Percentiles rank a stretch among this genome's conserved stretches.
Evolutionary conservation across 2,113 vertebrate species (phyloP).

Genomic region (Procavia capensis): DNA sequence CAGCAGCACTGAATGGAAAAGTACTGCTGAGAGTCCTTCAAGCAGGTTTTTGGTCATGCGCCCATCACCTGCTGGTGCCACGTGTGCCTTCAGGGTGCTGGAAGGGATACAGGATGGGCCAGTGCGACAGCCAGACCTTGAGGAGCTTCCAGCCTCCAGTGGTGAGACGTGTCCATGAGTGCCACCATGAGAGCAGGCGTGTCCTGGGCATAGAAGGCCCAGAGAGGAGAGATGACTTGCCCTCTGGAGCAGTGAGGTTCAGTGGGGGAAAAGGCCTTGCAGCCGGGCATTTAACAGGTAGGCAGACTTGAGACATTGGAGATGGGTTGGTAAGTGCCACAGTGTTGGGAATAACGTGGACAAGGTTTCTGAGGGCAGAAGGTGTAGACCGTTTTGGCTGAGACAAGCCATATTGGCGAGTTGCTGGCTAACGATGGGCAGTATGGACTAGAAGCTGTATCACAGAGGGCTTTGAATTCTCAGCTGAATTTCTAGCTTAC

Average conservation of each 20-base stretch:
- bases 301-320: background rate
- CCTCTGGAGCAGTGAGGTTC: background rate
- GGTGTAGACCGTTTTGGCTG: background rate
- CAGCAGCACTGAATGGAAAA: constrained; percentile 58
- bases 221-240: background rate
- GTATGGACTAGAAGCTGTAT: fast-evolving
- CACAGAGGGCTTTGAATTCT: background rate
- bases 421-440: background rate
- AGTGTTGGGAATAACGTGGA: background rate
- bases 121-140: background rate
- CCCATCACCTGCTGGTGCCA: background rate
- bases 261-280: background rate
- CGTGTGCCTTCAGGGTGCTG: background rate
- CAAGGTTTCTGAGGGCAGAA: background rate
- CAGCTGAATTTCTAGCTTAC: constrained; percentile 9
- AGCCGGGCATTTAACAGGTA: background rate
- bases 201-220: background rate
- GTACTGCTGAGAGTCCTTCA: background rate
- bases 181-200: too few species aligned
- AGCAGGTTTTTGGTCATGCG: background rate
- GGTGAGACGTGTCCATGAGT: background rate
- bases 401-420: background rate
- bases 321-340: background rate
- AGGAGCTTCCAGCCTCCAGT: background rate
- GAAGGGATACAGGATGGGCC: background rate